These are phyloP conservation scores for Ditylenchus weischeri DNA, from an alignment of 2,888 invertebrate species.

Conservation along the genomic window DNA sequence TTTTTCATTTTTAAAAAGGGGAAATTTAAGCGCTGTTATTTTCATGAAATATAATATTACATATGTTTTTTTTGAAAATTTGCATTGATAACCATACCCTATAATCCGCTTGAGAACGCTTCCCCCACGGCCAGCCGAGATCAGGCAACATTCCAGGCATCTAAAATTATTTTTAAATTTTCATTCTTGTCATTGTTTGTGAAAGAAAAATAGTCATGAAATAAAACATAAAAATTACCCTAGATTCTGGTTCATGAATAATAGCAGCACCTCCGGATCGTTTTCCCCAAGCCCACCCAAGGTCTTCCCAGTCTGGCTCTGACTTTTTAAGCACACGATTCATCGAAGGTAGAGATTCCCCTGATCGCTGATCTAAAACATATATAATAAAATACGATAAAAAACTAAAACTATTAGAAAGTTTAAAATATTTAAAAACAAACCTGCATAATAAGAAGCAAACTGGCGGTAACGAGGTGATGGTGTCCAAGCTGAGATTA, in stretches of 20 bases:
- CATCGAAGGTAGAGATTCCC: neutral
- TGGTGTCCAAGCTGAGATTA: neutral
- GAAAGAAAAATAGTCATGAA: too few species aligned
- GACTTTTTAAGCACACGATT: slow-evolving; percentile 14
- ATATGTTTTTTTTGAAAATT: too few species aligned
- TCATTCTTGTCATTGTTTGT: too few species aligned
- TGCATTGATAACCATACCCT: too few species aligned
- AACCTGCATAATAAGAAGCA: slow-evolving; percentile 4
- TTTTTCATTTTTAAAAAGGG: neutral
- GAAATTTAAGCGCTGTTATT: neutral
- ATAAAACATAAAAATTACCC: too few species aligned
- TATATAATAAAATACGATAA: neutral
- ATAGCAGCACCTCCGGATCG: slow-evolving; percentile 16
- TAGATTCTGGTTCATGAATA: too few species aligned
- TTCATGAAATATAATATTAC: neutral
- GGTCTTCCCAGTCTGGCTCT: slow-evolving; percentile 25
- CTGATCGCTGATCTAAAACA: neutral
- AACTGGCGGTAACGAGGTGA: neutral
- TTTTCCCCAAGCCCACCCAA: slow-evolving; percentile 31
- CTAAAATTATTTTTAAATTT: slow-evolving; percentile 1
- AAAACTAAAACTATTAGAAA: neutral
- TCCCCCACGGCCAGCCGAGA: slow-evolving; percentile 26
- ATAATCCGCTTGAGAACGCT: slow-evolving; percentile 16
- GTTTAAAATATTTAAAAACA: too few species aligned
- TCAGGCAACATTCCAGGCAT: slow-evolving; percentile 7